Evolutionary conservation across 2,113 vertebrate genomes (phyloP).

Genomic region (Antennarius striatus): DNA sequence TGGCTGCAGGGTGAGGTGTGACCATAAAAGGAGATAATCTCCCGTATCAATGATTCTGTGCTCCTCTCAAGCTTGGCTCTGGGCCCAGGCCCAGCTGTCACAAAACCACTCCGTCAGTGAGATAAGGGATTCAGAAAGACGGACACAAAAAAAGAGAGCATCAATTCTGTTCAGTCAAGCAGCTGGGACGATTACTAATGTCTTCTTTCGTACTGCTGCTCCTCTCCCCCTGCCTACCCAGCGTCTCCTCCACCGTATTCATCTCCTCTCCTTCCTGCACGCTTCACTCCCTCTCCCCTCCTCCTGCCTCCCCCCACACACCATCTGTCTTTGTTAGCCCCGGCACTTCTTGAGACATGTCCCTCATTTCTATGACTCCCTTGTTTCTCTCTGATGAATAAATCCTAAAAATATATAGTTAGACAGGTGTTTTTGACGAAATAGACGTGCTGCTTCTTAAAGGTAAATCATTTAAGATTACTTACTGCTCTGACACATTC

Average conservation of each 20-base stretch:
- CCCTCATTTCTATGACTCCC: conserved; percentile 26
- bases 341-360: not conserved
- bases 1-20: conserved; percentile 51
- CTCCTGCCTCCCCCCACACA: conserved; percentile 30
- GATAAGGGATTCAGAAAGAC: conserved; percentile 70
- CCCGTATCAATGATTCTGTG: conserved; percentile 57
- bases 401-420: conserved; percentile 40
- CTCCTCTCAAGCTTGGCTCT: conserved; percentile 42
- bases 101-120: conserved; percentile 56
- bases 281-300: conserved; percentile 9
- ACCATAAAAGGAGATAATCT: conserved; percentile 70
- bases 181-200: conserved; percentile 63
- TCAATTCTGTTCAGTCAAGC: conserved; percentile 45
- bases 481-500: conserved; percentile 26
- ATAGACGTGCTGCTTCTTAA: conserved; percentile 28
- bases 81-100: conserved; percentile 38
- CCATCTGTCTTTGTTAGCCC: conserved; percentile 61
- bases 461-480: conserved; percentile 25
- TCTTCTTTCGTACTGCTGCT: conserved; percentile 47
- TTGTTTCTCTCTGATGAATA: conserved; percentile 43
- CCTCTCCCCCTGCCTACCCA: conserved; percentile 27
- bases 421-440: conserved; percentile 56
- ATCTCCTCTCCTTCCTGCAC: conserved; percentile 18
- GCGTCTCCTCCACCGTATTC: conserved; percentile 24
- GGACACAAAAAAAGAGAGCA: conserved; percentile 32